Evolutionary conservation across 1,140 invertebrate genomes (phyloP), one percentile per base, ranked within the genome.

Genomic region (Venustaconcha ellipsiformis): DNA sequence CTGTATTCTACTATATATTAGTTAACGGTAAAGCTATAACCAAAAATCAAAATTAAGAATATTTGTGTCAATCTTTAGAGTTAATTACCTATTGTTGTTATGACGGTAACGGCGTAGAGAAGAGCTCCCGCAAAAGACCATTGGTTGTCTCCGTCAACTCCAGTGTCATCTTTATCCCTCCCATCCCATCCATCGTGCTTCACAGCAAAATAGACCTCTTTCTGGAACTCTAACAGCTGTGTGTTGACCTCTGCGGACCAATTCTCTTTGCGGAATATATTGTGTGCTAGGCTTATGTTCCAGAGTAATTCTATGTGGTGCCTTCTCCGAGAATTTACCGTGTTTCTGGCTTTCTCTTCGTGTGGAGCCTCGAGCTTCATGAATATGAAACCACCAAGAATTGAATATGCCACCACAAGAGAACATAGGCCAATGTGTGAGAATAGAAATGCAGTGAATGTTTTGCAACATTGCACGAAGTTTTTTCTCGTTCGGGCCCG

Each of bases 81-180:
- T 18, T 60, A 93, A 94, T 94, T 92, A 96, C 96, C 96, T 79
- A 98, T 98, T 1, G 96, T 98, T 0, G 96, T 98, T 83, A 98
- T 98, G 78, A 98, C 96, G 6, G 97, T 98, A 20, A 98, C 92
- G 0, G 96, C 97, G 89, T 97, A 99, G 0, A 99, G 92, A 92
- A 80, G 94, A 93, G 57, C 95, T 94, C 85, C 96, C 90, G 93
- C 93, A 84, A 95, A 95, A 1, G 93, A 94, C 95, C 95, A 99
- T 62, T 84, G 80, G 4, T 48, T 48, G 6, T 48, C 37, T 15
- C 65, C 56, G 57, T 58, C 55, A 26, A 17, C 26, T 18, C 70
- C 37, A 14, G 83, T 79, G 0, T 56, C 67, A 14, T 75, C 76
- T 6, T 70, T 73, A 20, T 82, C 80, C 64, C 79, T 78, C 0